Conservation (phyloP, 2,797 vertebrate genomes). For the Eulemur coronatus region DNA sequence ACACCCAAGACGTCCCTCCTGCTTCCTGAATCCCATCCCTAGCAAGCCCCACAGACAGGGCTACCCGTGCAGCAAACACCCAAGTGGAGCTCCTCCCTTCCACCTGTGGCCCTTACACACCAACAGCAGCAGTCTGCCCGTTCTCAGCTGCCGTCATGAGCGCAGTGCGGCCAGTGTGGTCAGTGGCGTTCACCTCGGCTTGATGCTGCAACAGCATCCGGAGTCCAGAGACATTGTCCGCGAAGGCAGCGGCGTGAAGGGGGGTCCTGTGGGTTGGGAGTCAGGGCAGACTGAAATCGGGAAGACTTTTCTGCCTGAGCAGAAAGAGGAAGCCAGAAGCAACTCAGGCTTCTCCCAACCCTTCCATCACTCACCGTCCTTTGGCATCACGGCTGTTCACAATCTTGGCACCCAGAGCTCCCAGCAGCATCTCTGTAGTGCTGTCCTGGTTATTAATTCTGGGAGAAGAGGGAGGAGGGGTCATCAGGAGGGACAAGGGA, state of each 20-base stretch:
- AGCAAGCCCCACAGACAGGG: neutral
- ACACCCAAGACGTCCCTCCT: neutral
- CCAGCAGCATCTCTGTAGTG: conserved; percentile 92
- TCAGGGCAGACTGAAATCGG: neutral
- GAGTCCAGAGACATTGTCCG: conserved; percentile 94
- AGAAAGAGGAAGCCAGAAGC: neutral
- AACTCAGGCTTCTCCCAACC: neutral
- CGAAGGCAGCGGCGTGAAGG: conserved; percentile 96
- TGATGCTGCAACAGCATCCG: conserved; percentile 94
- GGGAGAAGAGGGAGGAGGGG: neutral
- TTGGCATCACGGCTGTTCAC: conserved; percentile 97
- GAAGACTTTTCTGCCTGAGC: neutral
- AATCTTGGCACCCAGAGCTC: conserved; percentile 95
- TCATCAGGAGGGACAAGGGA: neutral
- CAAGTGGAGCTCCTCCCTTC: neutral
- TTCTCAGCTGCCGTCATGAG: conserved; percentile 96
- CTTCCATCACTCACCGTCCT: conserved; percentile 91
- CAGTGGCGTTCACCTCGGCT: conserved; percentile 92
- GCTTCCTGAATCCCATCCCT: neutral
- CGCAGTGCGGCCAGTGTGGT: conserved; percentile 92
- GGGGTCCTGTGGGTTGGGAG: conserved; percentile 88
- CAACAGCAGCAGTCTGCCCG: conserved; percentile 94
- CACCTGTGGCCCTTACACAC: conserved; percentile 80
- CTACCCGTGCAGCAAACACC: neutral
- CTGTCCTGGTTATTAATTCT: conserved; percentile 97